phyloP scores from a whole-genome alignment of 2,888 invertebrate genomes.

The Apodemia mormo region DNA sequence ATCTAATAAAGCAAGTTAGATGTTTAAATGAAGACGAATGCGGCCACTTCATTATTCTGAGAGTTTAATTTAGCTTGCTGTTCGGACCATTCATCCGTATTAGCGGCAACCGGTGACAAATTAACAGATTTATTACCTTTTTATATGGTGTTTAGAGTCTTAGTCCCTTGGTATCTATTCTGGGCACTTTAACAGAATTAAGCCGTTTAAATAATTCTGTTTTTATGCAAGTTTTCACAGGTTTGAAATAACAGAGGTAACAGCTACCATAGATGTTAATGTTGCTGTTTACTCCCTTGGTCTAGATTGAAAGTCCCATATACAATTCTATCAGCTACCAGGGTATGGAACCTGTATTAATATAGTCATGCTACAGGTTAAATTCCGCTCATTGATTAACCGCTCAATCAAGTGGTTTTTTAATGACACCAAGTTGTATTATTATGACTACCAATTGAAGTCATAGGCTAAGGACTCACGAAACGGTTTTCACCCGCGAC shows the following conservation, averaged over 20 bases:
- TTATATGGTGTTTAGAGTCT: constrained; percentile 45
- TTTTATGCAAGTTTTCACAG: background rate
- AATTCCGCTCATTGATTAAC: too few relatives aligned
- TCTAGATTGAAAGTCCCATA: too few relatives aligned
- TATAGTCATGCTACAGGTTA: too few relatives aligned
- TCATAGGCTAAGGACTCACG: too few relatives aligned
- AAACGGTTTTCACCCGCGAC: too few relatives aligned
- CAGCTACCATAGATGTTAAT: too few relatives aligned
- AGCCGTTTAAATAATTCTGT: background rate
- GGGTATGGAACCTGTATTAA: too few relatives aligned
- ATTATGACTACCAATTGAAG: too few relatives aligned
- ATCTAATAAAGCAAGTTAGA: constrained; percentile 59
- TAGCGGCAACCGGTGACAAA: constrained; percentile 60
- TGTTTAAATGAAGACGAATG: constrained; percentile 74
- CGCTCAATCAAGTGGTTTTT: too few relatives aligned
- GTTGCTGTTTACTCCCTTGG: too few relatives aligned
- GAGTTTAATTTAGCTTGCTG: constrained; percentile 69
- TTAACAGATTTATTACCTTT: constrained; percentile 60
- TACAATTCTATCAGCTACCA: too few relatives aligned
- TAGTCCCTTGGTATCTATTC: constrained; percentile 23
- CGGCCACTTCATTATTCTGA: constrained; percentile 68
- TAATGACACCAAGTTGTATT: too few relatives aligned
- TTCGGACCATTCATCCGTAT: constrained; percentile 71
- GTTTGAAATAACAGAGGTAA: background rate
- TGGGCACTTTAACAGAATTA: constrained; percentile 13